Conservation (phyloP, 2,888 invertebrate species). For the Drosophila trichaetosa region DNA sequence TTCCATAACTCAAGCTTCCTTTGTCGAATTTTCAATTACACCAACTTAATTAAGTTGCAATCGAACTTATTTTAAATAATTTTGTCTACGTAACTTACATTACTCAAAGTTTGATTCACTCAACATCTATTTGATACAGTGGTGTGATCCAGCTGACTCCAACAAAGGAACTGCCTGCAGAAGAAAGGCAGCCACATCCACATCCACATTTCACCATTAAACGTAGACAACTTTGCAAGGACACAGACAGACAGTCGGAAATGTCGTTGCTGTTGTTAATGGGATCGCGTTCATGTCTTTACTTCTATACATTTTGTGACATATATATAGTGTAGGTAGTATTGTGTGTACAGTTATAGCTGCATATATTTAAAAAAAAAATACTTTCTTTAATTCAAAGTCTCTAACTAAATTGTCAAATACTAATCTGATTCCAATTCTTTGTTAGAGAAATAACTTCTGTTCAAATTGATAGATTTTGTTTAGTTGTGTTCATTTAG, state of each 20-base stretch:
- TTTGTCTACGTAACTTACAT: background rate
- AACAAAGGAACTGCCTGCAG: background rate
- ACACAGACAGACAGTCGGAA: background rate
- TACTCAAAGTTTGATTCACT: background rate
- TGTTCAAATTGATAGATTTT: background rate
- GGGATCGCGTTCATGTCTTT: background rate
- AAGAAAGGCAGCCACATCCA: background rate
- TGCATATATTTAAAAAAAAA: background rate
- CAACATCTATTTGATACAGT: background rate
- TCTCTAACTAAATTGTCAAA: background rate
- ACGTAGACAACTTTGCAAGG: background rate
- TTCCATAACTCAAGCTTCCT: background rate
- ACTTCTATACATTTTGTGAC: background rate
- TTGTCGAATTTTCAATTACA: background rate
- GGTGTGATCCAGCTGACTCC: background rate
- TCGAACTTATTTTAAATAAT: background rate
- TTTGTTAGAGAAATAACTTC: background rate
- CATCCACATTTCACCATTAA: background rate
- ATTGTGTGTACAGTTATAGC: background rate
- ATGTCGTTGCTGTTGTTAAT: background rate
- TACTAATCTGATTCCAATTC: background rate
- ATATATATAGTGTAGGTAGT: background rate
- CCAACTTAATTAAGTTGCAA: background rate
- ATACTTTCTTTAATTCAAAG: background rate
- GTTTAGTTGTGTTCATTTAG: background rate